Conservation (phyloP, 2,113 vertebrate genomes). For the Mola mola region DNA sequence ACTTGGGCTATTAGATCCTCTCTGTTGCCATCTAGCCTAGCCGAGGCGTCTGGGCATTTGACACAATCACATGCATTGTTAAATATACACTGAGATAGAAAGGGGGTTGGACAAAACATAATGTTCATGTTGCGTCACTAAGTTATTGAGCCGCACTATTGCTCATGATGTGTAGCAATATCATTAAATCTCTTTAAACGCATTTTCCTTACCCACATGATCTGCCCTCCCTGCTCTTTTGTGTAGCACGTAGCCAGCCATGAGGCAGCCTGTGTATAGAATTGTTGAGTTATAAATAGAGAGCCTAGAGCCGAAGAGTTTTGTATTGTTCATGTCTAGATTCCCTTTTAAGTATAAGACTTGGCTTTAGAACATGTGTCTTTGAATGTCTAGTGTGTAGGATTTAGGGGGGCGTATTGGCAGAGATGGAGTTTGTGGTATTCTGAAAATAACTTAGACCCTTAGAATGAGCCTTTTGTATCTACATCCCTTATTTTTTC, state of each 20-base stretch:
- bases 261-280: constrained; percentile 4
- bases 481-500: too few species aligned
- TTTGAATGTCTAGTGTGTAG: too few species aligned
- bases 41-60: constrained; percentile 27
- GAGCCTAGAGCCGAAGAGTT: too few species aligned
- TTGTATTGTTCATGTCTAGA: too few species aligned
- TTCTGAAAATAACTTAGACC: too few species aligned
- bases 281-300: constrained; percentile 12
- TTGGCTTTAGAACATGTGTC: too few species aligned
- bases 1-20: constrained; percentile 13
- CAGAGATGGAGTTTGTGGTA: too few species aligned
- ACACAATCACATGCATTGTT: constrained; percentile 33
- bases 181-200: constrained; percentile 19
- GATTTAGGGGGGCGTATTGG: too few species aligned
- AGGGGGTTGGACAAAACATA: neutral
- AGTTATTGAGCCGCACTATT: neutral
- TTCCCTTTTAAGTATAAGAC: too few species aligned
- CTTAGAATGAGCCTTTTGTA: too few species aligned
- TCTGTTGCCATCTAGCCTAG: constrained; percentile 23
- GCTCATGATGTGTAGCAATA: constrained; percentile 1
- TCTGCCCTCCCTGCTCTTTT: neutral
- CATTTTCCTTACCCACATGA: constrained; percentile 20
- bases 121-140: constrained; percentile 14
- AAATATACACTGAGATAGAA: constrained; percentile 12
- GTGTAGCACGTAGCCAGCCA: neutral